Evolutionary conservation across 1,140 invertebrate species (phyloP).

Genomic region (Drosophila asahinai): DNA sequence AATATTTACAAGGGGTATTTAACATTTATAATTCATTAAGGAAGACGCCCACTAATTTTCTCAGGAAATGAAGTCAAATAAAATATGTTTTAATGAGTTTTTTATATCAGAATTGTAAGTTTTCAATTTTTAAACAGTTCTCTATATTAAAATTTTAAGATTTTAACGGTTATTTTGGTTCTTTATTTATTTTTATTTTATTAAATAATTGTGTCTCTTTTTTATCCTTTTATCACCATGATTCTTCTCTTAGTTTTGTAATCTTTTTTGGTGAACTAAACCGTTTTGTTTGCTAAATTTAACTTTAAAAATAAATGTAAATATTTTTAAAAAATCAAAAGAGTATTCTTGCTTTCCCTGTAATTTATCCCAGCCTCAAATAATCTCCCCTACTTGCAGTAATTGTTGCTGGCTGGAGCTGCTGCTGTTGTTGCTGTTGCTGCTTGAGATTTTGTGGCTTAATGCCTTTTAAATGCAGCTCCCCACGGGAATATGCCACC

Average conservation of each 20-base stretch:
- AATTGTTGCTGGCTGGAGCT: conserved; percentile 60
- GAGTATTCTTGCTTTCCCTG: neutral
- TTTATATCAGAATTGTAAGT: no score
- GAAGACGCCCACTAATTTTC: neutral
- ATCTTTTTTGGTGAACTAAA: no score
- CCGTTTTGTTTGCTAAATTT: no score
- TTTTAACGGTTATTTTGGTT: no score
- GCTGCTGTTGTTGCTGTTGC: conserved; percentile 46
- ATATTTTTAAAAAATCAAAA: neutral
- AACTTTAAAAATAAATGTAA: neutral
- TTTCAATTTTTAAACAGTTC: no score
- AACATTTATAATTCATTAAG: neutral
- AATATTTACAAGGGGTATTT: neutral
- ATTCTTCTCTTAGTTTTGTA: no score
- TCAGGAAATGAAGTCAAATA: neutral
- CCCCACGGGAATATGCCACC: conserved; percentile 80
- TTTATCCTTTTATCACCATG: no score
- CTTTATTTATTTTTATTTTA: no score
- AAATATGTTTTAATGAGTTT: neutral
- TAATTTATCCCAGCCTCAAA: conserved; percentile 1
- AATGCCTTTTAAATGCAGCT: conserved; percentile 84
- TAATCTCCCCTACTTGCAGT: conserved; percentile 60
- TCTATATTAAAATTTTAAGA: no score
- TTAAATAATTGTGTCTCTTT: no score
- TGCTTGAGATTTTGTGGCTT: conserved; percentile 79